Percentiles rank a stretch among this genome's conserved stretches.
Conservation (phyloP, 1,140 invertebrate species). For the Temnothorax curvispinosus region DNA sequence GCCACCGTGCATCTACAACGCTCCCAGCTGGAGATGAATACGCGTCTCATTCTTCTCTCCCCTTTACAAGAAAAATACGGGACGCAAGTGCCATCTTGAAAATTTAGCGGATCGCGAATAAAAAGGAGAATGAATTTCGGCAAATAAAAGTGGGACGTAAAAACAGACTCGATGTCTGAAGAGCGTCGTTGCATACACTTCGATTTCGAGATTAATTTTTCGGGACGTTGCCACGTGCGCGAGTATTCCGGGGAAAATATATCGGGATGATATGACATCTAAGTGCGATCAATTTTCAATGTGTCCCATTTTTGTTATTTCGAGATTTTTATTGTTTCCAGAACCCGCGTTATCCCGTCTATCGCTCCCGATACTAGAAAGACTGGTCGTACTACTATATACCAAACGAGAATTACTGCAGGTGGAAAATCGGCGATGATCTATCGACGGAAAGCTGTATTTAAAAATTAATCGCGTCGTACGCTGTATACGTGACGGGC, state of each 20-base stretch:
- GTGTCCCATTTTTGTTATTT: background rate
- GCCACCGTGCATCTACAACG: background rate
- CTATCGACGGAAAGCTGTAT: background rate
- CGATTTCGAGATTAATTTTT: conserved; percentile 17
- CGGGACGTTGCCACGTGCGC: background rate
- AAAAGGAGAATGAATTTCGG: background rate
- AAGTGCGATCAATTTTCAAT: background rate
- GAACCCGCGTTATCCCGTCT: background rate
- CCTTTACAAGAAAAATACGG: background rate
- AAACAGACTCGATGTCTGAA: background rate
- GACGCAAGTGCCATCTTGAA: background rate
- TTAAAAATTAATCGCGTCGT: conserved; percentile 29
- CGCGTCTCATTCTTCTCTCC: background rate
- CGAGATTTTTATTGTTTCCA: background rate
- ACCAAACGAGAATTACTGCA: background rate
- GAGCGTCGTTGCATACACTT: background rate
- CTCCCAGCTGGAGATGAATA: conserved; percentile 42
- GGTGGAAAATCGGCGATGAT: conserved; percentile 5
- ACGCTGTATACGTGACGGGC: background rate
- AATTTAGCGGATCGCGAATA: background rate
- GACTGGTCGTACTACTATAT: background rate
- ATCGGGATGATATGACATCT: background rate
- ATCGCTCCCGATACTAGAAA: background rate
- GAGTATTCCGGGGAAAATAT: background rate
- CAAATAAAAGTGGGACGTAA: background rate